Conservation (phyloP, 2,888 invertebrate genomes). For the Cephalotes varians region DNA sequence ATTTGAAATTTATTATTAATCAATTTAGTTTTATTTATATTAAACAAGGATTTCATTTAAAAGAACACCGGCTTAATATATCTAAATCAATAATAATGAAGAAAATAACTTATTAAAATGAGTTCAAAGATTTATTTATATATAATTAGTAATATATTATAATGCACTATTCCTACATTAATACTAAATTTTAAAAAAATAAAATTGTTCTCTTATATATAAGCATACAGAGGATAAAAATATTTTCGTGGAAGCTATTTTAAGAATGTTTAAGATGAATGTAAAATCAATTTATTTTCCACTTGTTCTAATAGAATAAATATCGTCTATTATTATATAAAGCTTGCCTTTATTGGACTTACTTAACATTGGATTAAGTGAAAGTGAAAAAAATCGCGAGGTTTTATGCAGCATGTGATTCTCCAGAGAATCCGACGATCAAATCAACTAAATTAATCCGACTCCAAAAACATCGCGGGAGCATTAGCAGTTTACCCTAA, state of each 20-base stretch:
- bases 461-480: constrained; percentile 83
- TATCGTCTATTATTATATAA: background rate
- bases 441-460: constrained; percentile 85
- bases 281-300: constrained; percentile 5
- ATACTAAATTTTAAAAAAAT: background rate
- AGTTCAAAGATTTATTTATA: background rate
- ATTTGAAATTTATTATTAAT: constrained; percentile 58
- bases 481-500: constrained; percentile 82
- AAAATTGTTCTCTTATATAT: background rate
- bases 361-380: constrained; percentile 26
- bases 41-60: constrained; percentile 61
- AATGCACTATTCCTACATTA: background rate
- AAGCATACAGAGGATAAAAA: background rate
- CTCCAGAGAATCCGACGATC: constrained; percentile 77
- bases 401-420: constrained; percentile 43
- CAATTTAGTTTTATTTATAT: constrained; percentile 36
- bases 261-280: background rate
- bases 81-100: constrained; percentile 48
- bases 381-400: constrained; percentile 20
- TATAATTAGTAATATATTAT: background rate
- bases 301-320: background rate
- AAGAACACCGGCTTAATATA: constrained; percentile 17
- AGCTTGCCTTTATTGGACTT: background rate
- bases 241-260: background rate
- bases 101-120: background rate